phyloP scores from a whole-genome alignment of 2,797 vertebrate species.

The Chelmon rostratus region DNA sequence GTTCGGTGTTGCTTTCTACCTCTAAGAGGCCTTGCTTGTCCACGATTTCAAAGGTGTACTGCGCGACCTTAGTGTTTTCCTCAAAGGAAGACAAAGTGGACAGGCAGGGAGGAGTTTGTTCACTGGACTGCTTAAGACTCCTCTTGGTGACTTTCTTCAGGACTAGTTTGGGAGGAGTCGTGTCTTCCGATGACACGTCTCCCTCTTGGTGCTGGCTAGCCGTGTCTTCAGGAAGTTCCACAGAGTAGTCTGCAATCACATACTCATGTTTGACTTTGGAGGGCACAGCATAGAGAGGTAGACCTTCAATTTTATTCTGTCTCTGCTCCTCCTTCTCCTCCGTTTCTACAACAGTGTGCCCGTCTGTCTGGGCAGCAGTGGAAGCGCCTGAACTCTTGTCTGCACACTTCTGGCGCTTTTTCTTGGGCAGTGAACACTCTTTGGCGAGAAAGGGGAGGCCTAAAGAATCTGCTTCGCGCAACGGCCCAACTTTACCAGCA shows the following conservation, averaged over 20 bases:
- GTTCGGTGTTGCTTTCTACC: slow-evolving; percentile 91
- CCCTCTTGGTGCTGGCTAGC: slow-evolving; percentile 86
- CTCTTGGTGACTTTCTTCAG: slow-evolving; percentile 97
- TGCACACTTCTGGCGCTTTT: slow-evolving; percentile 93
- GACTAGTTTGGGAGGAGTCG: slow-evolving; percentile 94
- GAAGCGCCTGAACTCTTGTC: slow-evolving; percentile 86
- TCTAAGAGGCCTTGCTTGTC: slow-evolving; percentile 95
- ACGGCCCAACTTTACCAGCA: slow-evolving; percentile 90
- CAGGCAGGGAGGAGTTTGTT: slow-evolving; percentile 90
- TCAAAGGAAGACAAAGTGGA: slow-evolving; percentile 93
- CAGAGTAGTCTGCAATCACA: slow-evolving; percentile 94
- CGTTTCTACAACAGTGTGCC: slow-evolving; percentile 45
- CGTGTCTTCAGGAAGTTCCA: slow-evolving; percentile 93
- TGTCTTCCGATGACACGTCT: slow-evolving; percentile 88
- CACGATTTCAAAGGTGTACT: slow-evolving; percentile 97
- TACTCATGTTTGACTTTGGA: slow-evolving; percentile 99
- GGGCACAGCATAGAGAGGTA: slow-evolving; percentile 92
- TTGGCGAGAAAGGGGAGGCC: slow-evolving; percentile 90
- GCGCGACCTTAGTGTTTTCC: slow-evolving; percentile 92
- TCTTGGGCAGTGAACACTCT: slow-evolving; percentile 96
- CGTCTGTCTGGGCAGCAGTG: slow-evolving; percentile 73
- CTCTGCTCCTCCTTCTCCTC: slow-evolving; percentile 90
- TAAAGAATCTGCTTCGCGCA: slow-evolving; percentile 87
- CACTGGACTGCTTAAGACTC: slow-evolving; percentile 88
- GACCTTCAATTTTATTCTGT: slow-evolving; percentile 90